Conservation (phyloP, 2,113 vertebrate genomes). For the Copsychus sechellarum region DNA sequence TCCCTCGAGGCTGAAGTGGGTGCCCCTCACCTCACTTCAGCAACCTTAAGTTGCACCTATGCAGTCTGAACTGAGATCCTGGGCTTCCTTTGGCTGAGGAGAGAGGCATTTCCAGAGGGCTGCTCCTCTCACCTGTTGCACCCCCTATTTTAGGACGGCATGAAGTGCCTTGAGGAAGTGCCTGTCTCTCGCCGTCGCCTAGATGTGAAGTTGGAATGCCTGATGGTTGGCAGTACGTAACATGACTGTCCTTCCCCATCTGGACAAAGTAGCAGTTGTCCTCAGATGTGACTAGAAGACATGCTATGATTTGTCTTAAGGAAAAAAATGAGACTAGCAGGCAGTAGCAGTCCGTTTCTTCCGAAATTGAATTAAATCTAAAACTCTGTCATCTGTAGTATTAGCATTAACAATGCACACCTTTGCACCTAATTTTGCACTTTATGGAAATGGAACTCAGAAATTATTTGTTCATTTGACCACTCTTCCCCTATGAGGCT, state of each 20-base stretch:
- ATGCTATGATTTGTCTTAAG: background rate
- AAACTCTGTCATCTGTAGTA: background rate
- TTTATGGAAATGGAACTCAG: background rate
- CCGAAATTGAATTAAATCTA: fast-evolving
- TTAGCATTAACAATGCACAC: background rate
- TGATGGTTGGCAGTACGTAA: background rate
- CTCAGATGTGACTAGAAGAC: background rate
- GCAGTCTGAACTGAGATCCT: background rate
- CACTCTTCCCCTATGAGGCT: background rate
- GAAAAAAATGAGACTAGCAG: background rate
- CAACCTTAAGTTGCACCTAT: background rate
- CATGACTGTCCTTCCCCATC: background rate
- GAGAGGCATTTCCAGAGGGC: background rate
- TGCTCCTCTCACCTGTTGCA: background rate
- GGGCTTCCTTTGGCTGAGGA: background rate
- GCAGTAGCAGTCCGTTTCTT: background rate
- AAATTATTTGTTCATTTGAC: background rate
- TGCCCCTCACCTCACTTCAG: background rate
- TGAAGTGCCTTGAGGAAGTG: background rate
- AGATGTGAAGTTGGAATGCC: too few relatives aligned
- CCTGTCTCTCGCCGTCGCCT: fast-evolving
- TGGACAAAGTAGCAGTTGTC: background rate
- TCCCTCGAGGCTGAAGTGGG: background rate
- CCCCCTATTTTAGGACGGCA: background rate
- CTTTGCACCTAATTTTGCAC: background rate